Conservation (phyloP, 2,797 vertebrate species). For the Acridotheres tristis region DNA sequence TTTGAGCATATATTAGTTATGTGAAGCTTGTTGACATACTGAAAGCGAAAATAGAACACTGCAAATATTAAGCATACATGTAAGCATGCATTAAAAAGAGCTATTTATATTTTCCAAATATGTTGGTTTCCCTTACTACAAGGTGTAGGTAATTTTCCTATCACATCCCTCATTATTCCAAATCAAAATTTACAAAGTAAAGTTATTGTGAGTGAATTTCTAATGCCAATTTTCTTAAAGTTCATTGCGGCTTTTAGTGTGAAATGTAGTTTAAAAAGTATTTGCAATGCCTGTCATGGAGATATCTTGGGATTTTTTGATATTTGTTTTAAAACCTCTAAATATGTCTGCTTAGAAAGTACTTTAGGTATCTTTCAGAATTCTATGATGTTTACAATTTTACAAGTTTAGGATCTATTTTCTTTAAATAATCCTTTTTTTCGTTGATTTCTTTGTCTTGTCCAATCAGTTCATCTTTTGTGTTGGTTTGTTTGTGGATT, state of each 20-base stretch:
- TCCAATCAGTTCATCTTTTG: not conserved
- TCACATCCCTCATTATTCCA: not conserved
- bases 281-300: not conserved
- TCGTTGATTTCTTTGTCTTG: not conserved
- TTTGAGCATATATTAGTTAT: not conserved
- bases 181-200: not conserved
- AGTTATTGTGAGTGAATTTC: not conserved
- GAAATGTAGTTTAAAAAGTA: not conserved
- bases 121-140: not conserved
- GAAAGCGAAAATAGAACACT: slow-evolving; percentile 5
- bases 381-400: not conserved
- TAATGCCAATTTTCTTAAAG: not conserved
- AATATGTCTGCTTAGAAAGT: not conserved
- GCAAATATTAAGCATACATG: not conserved
- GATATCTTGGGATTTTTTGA: not conserved
- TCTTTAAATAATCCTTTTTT: not conserved
- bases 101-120: not conserved
- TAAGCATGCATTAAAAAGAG: not conserved
- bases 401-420: not conserved
- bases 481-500: not conserved
- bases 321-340: not conserved
- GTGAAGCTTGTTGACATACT: not conserved
- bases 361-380: not conserved
- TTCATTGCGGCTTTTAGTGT: not conserved
- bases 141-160: not conserved